phyloP scores from a whole-genome alignment of 2,797 vertebrate species.

The Pseudochirops cupreus region DNA sequence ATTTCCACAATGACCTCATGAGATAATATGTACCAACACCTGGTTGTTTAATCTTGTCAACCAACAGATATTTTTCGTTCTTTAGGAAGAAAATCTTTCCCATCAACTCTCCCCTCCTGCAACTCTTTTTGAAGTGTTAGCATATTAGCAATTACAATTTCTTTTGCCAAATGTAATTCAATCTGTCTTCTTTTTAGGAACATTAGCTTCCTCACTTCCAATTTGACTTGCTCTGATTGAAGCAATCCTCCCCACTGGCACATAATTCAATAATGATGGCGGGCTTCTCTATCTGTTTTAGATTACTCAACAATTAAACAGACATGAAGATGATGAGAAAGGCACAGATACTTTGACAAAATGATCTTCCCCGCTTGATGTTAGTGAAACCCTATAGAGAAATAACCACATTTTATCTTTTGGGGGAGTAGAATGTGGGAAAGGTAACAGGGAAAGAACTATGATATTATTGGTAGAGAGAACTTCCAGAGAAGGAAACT shows the following conservation, averaged over 20 bases:
- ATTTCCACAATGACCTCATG: conserved; percentile 45
- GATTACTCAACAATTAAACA: conserved; percentile 50
- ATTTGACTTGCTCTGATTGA: conserved; percentile 12
- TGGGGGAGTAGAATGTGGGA: conserved; percentile 24
- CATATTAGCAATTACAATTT: conserved; percentile 33
- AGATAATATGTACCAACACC: conserved; percentile 37
- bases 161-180: neutral
- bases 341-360: conserved; percentile 57
- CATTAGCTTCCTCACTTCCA: conserved; percentile 1
- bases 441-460: neutral
- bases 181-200: conserved; percentile 20
- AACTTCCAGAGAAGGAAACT: neutral
- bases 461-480: neutral
- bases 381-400: conserved; percentile 52
- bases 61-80: conserved; percentile 48
- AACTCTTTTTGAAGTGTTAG: conserved; percentile 41
- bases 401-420: conserved; percentile 45
- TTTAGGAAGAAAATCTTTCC: conserved; percentile 13
- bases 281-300: conserved; percentile 48
- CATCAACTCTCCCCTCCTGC: conserved; percentile 36
- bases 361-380: conserved; percentile 45
- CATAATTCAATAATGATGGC: conserved; percentile 40
- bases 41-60: conserved; percentile 17
- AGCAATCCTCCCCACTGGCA: neutral
- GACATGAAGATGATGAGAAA: conserved; percentile 50